Conservation (phyloP, 2,888 invertebrate genomes). For the Quadroppia sp. region DNA sequence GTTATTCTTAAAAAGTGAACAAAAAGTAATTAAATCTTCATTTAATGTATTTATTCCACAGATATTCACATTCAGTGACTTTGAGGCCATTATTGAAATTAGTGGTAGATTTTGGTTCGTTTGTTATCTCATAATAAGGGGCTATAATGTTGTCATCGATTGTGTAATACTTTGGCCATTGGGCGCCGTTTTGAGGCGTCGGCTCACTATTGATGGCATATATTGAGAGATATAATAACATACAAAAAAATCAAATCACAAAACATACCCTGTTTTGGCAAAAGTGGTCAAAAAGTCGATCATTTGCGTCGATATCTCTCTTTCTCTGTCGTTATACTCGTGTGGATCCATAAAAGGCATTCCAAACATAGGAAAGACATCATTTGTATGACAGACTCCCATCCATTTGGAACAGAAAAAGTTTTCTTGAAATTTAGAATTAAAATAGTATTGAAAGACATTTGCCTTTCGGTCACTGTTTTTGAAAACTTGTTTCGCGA, state of each 20-base stretch:
- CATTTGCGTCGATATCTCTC: constrained; percentile 32
- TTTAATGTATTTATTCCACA: constrained; percentile 5
- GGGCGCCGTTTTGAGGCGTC: not conserved
- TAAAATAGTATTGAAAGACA: constrained; percentile 37
- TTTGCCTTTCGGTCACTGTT: not conserved
- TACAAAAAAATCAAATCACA: not conserved
- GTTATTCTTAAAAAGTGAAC: too few species aligned
- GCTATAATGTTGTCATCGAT: constrained; percentile 12
- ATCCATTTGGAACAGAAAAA: not conserved
- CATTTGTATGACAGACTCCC: constrained; percentile 35
- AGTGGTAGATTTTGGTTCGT: not conserved
- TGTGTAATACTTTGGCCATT: constrained; percentile 1
- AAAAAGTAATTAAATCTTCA: too few species aligned
- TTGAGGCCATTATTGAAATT: not conserved
- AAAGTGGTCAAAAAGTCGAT: constrained; percentile 31
- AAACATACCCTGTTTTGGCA: constrained; percentile 27
- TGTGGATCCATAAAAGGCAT: constrained; percentile 8
- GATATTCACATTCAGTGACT: constrained; percentile 2
- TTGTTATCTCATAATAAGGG: constrained; percentile 33
- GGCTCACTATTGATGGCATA: not conserved
- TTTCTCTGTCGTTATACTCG: constrained; percentile 21
- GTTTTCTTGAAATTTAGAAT: not conserved
- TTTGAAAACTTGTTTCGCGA: constrained; percentile 19
- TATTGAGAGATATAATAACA: not conserved
- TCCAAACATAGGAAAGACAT: constrained; percentile 29